Percentiles rank a stretch among this genome's conserved stretches.
These are phyloP conservation scores for Watersipora subatra DNA, from an alignment of 1,140 invertebrate genomes.

Conservation along the genomic window DNA sequence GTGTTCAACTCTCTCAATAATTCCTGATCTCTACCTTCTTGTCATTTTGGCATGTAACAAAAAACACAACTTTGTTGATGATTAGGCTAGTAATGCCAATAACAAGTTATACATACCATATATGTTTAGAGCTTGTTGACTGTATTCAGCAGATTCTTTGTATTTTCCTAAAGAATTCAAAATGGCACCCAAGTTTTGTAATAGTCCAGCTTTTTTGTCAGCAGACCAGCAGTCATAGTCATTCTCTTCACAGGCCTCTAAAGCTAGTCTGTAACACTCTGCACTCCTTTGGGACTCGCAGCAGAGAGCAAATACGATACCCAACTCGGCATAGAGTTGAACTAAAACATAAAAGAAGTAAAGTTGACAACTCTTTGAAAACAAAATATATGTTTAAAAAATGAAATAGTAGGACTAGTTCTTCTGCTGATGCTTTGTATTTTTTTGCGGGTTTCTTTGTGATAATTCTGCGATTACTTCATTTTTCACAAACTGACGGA, in stretches of 20 bases:
- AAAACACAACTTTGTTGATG: too few species aligned
- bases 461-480: too few species aligned
- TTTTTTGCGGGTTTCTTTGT: not conserved
- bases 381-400: too few species aligned
- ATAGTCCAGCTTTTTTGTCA: not conserved
- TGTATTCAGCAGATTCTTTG: not conserved
- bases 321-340: not conserved
- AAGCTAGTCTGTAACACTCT: not conserved
- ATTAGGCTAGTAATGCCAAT: too few species aligned
- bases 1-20: too few species aligned
- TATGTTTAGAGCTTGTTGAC: not conserved
- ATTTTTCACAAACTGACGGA: slow-evolving; percentile 42
- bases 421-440: too few species aligned
- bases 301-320: not conserved
- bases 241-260: not conserved
- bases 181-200: not conserved
- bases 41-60: too few species aligned
- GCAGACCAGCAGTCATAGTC: not conserved
- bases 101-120: not conserved
- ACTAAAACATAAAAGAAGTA: not conserved
- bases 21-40: too few species aligned
- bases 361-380: too few species aligned
- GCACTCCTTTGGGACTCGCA: not conserved
- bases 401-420: too few species aligned
- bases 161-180: not conserved